Evolutionary conservation across 2,113 vertebrate genomes (phyloP).

Genomic region (Thomomys bottae): DNA sequence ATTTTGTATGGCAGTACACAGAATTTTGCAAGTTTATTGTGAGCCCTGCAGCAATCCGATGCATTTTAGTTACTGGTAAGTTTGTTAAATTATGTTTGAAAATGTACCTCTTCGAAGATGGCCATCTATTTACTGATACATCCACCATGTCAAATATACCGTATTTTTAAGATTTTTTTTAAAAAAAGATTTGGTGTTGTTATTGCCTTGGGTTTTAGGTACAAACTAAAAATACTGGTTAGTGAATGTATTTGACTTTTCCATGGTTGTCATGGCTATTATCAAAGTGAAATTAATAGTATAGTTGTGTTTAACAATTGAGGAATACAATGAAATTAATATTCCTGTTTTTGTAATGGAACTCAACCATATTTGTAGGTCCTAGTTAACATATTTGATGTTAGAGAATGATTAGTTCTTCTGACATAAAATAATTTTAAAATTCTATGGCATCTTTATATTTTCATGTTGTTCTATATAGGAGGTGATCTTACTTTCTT

Average conservation of each 20-base stretch:
- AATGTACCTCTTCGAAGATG: conserved; percentile 80
- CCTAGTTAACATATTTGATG: conserved; percentile 46
- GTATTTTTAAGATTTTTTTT: conserved; percentile 71
- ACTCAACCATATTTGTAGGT: conserved; percentile 46
- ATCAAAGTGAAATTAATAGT: conserved; percentile 50
- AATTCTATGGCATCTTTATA: conserved; percentile 41
- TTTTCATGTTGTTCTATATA: conserved; percentile 12
- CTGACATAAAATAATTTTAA: conserved; percentile 41
- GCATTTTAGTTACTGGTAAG: conserved; percentile 85
- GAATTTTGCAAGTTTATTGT: conserved; percentile 85
- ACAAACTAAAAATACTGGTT: conserved; percentile 55
- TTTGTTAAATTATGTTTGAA: conserved; percentile 86
- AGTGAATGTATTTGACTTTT: conserved; percentile 70
- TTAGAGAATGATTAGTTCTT: conserved; percentile 32
- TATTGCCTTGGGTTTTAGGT: conserved; percentile 64
- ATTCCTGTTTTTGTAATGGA: conserved; percentile 50
- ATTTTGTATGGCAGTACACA: conserved; percentile 83
- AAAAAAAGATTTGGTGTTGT: conserved; percentile 61
- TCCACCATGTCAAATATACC: conserved; percentile 66
- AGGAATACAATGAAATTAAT: conserved; percentile 42
- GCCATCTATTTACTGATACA: conserved; percentile 81
- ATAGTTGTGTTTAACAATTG: conserved; percentile 61
- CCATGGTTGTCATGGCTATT: conserved; percentile 51
- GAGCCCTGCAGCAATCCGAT: conserved; percentile 80
- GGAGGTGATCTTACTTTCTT: conserved; percentile 30